phyloP scores from a whole-genome alignment of 2,888 invertebrate species.

The Sarcophaga subvicina region DNA sequence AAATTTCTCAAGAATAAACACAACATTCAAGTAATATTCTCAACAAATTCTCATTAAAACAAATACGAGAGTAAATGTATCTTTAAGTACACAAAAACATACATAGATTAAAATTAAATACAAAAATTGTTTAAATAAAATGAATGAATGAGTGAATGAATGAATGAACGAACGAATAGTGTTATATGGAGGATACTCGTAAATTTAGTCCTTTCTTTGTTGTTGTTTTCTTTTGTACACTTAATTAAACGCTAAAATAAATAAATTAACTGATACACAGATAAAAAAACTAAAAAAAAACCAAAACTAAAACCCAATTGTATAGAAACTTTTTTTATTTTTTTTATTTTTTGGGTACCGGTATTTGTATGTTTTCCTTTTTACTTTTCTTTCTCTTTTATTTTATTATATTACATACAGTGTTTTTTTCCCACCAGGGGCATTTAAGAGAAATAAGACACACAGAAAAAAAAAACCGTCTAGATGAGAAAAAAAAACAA shows the following conservation, averaged over 20 bases:
- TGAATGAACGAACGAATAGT: neutral
- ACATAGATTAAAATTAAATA: slow-evolving; percentile 32
- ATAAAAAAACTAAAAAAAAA: slow-evolving; percentile 21
- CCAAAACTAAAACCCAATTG: slow-evolving; percentile 9
- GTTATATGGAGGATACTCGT: slow-evolving; percentile 20
- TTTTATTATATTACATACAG: slow-evolving; percentile 38
- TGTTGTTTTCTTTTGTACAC: slow-evolving; percentile 37
- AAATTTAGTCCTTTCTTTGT: slow-evolving; percentile 50
- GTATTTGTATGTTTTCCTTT: slow-evolving; percentile 59
- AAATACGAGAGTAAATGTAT: neutral
- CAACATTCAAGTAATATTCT: neutral
- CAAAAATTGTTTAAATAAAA: neutral
- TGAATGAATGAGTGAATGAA: neutral
- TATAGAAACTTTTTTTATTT: slow-evolving; percentile 29
- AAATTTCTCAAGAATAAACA: slow-evolving; percentile 10
- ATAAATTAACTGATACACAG: slow-evolving; percentile 61
- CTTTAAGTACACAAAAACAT: slow-evolving; percentile 10
- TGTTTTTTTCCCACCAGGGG: slow-evolving; percentile 58
- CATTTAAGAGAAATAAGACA: slow-evolving; percentile 26
- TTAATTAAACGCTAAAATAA: slow-evolving; percentile 65
- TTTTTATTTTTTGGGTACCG: slow-evolving; percentile 48
- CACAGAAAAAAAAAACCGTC: neutral
- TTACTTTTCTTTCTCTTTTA: slow-evolving; percentile 22
- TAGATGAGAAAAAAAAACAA: slow-evolving; percentile 30
- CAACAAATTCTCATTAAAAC: slow-evolving; percentile 9